Base-by-base conservation (phyloP, 2,113 vertebrate species). In the Antechinus flavipes region DNA sequence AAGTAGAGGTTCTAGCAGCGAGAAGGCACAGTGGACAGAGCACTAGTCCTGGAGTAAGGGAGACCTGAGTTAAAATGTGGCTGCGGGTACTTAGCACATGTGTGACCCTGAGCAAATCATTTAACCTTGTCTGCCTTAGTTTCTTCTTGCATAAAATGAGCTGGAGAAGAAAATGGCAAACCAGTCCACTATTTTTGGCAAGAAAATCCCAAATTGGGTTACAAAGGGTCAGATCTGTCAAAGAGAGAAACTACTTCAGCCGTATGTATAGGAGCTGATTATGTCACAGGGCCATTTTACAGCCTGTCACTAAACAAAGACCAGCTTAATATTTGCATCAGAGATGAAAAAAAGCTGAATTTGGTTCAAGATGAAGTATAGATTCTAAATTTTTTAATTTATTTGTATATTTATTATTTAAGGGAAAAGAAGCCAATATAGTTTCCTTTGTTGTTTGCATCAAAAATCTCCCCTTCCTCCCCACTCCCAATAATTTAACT, bases 271-370 rank as follows among this genome's bases (percentile, higher is more conserved):
- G 35, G 35, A n/a, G 35, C 68, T 84, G n/a, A 84, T 42, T n/a
- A 8, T 84, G 7, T 84, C 68, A 42, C 8, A 84, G 68, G n/a
- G 6, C 19, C 68, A 84, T 42, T n/a, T 94, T 90, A 94, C 92
- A 91, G 23, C 23, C 47, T 84, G 91, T 92, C 30, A 50, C 24
- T 42, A 91, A 42, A 91, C 91, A 89, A 35, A 54, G 22, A 76
- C 12, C 49, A 92, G 93, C 35, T 52, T 95, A 56, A 76, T 94
- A 27, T 92, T 92, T 92, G 27, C 58, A 93, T 47, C 50, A 42
- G 53, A 56, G 47, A 46, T 58, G 4, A 54, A 12, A n/a, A 58
- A 91, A 55, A 35, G n/a, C 53, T 91, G 46, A 91, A 92, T n/a
- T 54, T n/a, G 50, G 8, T 8, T 68, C 4, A 84, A 84, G 68